These are phyloP conservation scores for Thrips palmi DNA, from an alignment of 1,140 invertebrate genomes.

Conservation along the genomic window DNA sequence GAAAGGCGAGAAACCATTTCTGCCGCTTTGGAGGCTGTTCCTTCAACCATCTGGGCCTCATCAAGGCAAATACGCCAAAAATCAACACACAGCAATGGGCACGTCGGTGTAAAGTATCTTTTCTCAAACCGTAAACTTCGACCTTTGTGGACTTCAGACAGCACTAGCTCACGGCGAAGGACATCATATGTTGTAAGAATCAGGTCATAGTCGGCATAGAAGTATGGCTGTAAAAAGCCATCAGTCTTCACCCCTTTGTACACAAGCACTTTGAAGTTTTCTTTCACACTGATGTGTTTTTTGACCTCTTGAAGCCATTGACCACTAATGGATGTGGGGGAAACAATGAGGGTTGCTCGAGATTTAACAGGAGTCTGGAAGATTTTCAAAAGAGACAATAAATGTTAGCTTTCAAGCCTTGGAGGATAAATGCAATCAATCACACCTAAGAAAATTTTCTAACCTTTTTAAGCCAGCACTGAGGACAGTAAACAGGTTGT, in stretches of 20 bases:
- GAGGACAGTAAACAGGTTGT: constrained; percentile 35
- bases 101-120: constrained; percentile 34
- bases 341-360: constrained; percentile 52
- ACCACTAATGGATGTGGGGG: constrained; percentile 41
- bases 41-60: constrained; percentile 69
- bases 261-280: constrained; percentile 32
- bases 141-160: constrained; percentile 2
- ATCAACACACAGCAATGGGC: constrained; percentile 42
- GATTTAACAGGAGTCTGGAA: constrained; percentile 29
- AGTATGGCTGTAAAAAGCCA: constrained; percentile 42
- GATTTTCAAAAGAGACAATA: too few species aligned
- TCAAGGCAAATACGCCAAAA: constrained; percentile 69
- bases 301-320: constrained; percentile 58
- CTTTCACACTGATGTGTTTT: constrained; percentile 37
- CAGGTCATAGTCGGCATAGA: constrained; percentile 47
- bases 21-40: constrained; percentile 25
- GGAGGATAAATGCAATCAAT: too few species aligned
- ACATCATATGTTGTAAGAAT: constrained; percentile 54
- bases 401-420: constrained; percentile 12
- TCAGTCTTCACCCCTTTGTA: constrained; percentile 32
- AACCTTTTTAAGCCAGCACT: constrained; percentile 35
- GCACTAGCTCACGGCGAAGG: constrained; percentile 21
- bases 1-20: constrained; percentile 40
- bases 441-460: too few species aligned
- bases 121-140: constrained; percentile 29